Evolutionary conservation across 2,113 vertebrate species (phyloP).

Genomic region (Microcebus jonahi): DNA sequence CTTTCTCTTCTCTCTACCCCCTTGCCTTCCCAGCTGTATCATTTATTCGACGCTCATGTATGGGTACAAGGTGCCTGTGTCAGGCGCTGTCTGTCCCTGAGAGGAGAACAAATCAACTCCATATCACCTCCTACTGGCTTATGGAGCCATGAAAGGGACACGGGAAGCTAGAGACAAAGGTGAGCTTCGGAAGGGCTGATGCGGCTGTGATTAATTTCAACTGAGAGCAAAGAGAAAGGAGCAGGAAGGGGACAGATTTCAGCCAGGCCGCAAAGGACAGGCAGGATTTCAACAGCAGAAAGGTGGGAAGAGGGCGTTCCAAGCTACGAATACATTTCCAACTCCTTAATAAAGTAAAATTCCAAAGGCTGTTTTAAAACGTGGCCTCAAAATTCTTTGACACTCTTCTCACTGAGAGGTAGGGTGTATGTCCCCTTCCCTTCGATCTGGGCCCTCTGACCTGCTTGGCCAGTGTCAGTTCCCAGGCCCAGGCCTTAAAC

Average conservation of each 20-base stretch:
- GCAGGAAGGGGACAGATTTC: not conserved
- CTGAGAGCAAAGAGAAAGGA: not conserved
- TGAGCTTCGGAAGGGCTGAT: not conserved
- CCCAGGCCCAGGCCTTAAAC: not conserved
- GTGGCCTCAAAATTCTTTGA: not conserved
- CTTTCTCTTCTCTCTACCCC: not conserved
- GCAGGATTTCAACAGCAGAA: not conserved
- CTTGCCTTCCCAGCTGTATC: not conserved
- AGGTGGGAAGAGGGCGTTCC: not conserved
- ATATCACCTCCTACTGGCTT: not conserved
- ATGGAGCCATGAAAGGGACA: rapidly evolving
- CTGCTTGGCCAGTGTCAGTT: not conserved
- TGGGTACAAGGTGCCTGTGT: not conserved
- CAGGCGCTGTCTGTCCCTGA: no score
- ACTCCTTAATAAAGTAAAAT: not conserved
- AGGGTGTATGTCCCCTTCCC: not conserved
- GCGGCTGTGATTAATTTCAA: not conserved
- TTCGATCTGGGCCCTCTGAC: not conserved
- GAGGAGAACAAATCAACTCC: not conserved
- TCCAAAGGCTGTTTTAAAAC: not conserved
- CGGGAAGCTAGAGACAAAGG: no score
- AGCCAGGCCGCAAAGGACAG: not conserved
- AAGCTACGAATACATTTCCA: not conserved
- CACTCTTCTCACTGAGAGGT: not conserved
- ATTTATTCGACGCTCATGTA: not conserved